Evolutionary conservation across 1,140 invertebrate genomes (phyloP).

Genomic region (Drosophila simulans): DNA sequence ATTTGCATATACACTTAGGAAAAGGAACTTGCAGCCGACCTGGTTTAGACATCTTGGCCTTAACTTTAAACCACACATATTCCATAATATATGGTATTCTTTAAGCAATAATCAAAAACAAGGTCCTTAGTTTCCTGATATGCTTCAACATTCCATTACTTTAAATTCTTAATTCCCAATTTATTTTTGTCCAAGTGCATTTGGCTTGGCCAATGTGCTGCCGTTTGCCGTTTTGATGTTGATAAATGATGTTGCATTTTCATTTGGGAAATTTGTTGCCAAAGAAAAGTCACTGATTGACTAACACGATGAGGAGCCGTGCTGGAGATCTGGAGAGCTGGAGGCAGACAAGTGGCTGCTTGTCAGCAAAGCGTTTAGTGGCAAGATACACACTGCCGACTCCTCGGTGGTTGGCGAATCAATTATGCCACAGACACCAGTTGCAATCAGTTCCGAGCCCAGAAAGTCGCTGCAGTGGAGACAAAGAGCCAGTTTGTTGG

Average conservation of each 20-base stretch:
- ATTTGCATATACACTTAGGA: neutral
- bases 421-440: constrained; percentile 79
- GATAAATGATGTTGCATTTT: constrained; percentile 83
- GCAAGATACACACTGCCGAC: constrained; percentile 52
- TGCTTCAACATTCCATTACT: neutral
- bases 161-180: neutral
- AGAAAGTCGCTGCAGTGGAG: constrained; percentile 28
- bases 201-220: constrained; percentile 66
- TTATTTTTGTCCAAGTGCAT: constrained; percentile 13
- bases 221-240: constrained; percentile 76
- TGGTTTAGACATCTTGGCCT: no score
- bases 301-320: constrained; percentile 55
- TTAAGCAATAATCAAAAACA: no score
- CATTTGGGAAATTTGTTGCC: constrained; percentile 78
- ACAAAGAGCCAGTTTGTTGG: constrained; percentile 19
- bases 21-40: neutral
- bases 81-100: no score
- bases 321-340: constrained; percentile 33
- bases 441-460: constrained; percentile 52
- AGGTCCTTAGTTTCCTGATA: neutral
- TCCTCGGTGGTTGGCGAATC: constrained; percentile 61
- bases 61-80: no score
- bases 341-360: constrained; percentile 62
- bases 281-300: constrained; percentile 82
- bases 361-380: constrained; percentile 82